Conservation (phyloP, 1,140 invertebrate species). For the Orchestia grillus region DNA sequence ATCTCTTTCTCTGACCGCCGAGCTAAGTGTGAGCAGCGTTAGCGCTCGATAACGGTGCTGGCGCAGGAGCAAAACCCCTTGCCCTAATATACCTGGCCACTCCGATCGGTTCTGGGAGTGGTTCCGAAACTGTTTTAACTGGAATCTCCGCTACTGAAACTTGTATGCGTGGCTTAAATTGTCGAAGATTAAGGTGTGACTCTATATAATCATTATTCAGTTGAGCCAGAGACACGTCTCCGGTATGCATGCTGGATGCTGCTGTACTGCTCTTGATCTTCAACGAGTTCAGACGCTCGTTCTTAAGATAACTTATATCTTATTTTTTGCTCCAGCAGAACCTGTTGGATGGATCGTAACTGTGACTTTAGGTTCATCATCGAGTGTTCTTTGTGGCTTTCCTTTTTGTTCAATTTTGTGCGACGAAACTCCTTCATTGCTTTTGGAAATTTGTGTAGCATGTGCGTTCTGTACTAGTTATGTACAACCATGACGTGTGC, state of each 20-base stretch:
- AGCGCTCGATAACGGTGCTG: background rate
- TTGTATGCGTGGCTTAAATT: constrained; percentile 22
- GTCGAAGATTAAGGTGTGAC: constrained; percentile 26
- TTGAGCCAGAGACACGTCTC: background rate
- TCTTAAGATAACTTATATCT: background rate
- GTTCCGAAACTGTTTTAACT: constrained; percentile 12
- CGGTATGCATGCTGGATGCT: background rate
- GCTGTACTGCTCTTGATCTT: background rate
- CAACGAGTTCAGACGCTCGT: background rate
- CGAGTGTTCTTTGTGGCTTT: background rate
- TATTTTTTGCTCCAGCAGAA: background rate
- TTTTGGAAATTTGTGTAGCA: background rate
- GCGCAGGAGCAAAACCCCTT: background rate
- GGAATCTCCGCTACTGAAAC: constrained; percentile 10
- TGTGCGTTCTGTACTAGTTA: no score
- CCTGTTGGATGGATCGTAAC: constrained; percentile 26
- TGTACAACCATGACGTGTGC: no score
- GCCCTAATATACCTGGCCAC: background rate
- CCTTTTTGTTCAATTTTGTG: background rate
- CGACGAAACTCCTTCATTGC: background rate
- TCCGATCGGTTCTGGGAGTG: constrained; percentile 10
- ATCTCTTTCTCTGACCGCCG: background rate
- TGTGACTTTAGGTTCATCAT: background rate
- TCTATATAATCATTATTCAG: constrained; percentile 30
- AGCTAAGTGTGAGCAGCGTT: constrained; percentile 10